Conservation (phyloP, 2,797 vertebrate species). For the Alfaro cultratus region DNA sequence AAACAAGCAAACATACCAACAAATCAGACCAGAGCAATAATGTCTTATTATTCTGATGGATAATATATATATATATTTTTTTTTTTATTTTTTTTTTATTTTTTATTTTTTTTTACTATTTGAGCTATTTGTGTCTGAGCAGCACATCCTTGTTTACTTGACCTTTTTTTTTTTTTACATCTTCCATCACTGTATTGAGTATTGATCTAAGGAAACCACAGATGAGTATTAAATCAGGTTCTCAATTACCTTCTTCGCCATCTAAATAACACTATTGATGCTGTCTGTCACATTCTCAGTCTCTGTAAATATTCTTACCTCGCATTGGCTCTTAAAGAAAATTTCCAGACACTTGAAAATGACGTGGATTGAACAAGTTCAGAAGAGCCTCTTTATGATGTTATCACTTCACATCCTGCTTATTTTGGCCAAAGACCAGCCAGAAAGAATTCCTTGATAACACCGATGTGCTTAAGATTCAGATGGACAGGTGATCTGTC, state of each 20-base stretch:
- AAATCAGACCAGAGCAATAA: background rate
- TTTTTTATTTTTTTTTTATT: too few relatives aligned
- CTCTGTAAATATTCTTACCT: constrained; percentile 25
- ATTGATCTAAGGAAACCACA: constrained; percentile 48
- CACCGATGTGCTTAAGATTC: constrained; percentile 21
- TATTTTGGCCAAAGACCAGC: constrained; percentile 55
- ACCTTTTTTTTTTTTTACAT: constrained; percentile 13
- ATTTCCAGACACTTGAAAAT: constrained; percentile 57
- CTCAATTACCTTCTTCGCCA: constrained; percentile 36
- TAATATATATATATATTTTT: background rate
- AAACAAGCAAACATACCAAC: background rate
- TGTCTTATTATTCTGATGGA: background rate
- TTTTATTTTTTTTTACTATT: background rate
- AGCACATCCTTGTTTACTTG: background rate
- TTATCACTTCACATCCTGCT: constrained; percentile 65
- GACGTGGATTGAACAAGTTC: constrained; percentile 34
- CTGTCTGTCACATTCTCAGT: constrained; percentile 1
- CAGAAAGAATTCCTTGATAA: constrained; percentile 38
- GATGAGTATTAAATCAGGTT: constrained; percentile 50
- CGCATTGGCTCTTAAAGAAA: constrained; percentile 24
- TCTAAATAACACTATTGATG: constrained; percentile 45
- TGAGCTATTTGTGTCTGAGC: background rate
- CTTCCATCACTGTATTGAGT: constrained; percentile 32
- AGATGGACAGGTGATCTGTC: constrained; percentile 14
- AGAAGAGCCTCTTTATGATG: constrained; percentile 48